A percentile compares a stretch with the other conserved stretches of the same genome.
These are phyloP conservation scores for Cataglyphis albicans DNA, from an alignment of 2,888 invertebrate species.

Conservation along the genomic window DNA sequence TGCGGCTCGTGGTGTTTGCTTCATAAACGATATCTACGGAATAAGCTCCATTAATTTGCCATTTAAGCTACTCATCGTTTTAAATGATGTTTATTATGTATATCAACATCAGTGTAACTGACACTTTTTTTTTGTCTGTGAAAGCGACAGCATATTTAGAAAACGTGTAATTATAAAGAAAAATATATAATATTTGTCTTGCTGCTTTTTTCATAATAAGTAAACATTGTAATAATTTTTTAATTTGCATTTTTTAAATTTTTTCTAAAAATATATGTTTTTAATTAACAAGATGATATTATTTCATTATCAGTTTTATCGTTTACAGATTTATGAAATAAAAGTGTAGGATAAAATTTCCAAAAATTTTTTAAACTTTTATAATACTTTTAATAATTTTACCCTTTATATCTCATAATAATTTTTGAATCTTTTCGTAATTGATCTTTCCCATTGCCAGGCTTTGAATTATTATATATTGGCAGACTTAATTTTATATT, in stretches of 20 bases:
- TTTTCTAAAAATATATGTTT: background rate
- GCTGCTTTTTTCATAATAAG: background rate
- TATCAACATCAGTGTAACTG: conserved; percentile 4
- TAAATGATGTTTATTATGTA: conserved; percentile 42
- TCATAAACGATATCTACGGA: conserved; percentile 51
- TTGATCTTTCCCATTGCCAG: background rate
- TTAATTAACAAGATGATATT: conserved; percentile 5
- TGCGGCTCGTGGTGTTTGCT: conserved; percentile 40
- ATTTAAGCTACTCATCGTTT: conserved; percentile 49
- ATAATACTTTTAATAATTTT: no score
- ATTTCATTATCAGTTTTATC: background rate
- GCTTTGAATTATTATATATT: background rate
- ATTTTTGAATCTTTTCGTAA: background rate
- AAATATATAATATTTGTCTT: background rate
- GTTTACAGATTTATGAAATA: background rate
- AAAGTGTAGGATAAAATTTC: background rate
- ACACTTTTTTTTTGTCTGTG: background rate
- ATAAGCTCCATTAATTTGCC: conserved; percentile 51
- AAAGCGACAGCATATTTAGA: background rate
- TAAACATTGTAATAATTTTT: conserved; percentile 11
- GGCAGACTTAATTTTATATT: background rate
- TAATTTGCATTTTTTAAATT: background rate
- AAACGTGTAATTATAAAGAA: conserved; percentile 11
- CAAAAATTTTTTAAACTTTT: background rate
- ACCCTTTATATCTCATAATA: no score